A percentile compares a stretch with the other conserved stretches of the same genome.
Evolutionary conservation across 2,888 invertebrate species (phyloP).

Genomic region (Augochlorella aurata): DNA sequence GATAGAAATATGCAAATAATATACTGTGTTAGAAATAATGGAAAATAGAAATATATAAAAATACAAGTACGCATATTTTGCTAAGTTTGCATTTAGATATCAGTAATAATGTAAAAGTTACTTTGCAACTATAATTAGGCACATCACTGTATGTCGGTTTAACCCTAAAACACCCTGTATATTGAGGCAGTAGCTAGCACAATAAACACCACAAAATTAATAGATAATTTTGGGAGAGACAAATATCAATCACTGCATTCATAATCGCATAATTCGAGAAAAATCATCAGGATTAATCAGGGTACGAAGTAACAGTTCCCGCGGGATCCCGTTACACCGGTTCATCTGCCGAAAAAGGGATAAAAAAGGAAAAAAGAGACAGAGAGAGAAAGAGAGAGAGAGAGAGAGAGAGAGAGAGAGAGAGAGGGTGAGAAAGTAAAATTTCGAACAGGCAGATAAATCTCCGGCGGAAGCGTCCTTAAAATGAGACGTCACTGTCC

Average conservation of each 20-base stretch:
- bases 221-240: neutral
- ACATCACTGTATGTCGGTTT: too few relatives aligned
- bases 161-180: too few relatives aligned
- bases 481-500: constrained; percentile 45
- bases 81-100: too few relatives aligned
- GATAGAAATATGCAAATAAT: too few relatives aligned
- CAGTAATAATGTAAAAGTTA: too few relatives aligned
- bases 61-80: too few relatives aligned
- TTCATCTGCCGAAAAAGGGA: too few relatives aligned
- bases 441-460: constrained; percentile 38
- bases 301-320: constrained; percentile 3
- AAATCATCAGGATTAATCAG: neutral
- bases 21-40: too few relatives aligned
- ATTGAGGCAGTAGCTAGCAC: neutral
- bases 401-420: too few relatives aligned
- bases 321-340: neutral
- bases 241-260: neutral
- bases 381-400: too few relatives aligned
- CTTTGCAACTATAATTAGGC: too few relatives aligned
- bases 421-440: neutral
- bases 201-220: neutral
- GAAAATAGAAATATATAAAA: too few relatives aligned
- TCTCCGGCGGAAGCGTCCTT: constrained; percentile 33
- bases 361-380: neutral
- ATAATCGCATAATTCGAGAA: neutral